Base-by-base conservation (phyloP, 2,113 vertebrate species). In the Marmota flaviventris region DNA sequence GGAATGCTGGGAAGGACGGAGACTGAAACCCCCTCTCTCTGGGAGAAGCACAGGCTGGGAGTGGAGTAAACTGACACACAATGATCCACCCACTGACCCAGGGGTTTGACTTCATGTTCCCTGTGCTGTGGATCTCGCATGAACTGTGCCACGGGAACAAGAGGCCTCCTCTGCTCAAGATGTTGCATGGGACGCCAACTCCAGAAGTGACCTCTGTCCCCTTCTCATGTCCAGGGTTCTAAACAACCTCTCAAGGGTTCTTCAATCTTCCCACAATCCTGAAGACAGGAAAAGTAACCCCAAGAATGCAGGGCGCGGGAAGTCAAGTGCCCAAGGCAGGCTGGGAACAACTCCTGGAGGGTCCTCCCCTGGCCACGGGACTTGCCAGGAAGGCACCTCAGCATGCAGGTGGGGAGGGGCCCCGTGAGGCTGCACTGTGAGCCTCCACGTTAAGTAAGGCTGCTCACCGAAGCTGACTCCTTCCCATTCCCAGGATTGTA, bases 171-270 rank as follows among this genome's bases (percentile, higher is more conserved):
- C 32, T 16, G 56, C n/a, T 56, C 48, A 0, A 63, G 70, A 77
- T 39, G 67, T 85, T 82, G 87, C 67, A 42, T 16, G 29, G n/a
- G 91, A 88, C 73, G 14, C 24, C 13, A 32, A 45, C 84, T 53
- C 84, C 42, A 53, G 6, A 1, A 16, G 34, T 67, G 82, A 85
- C 94, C 91, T 81, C 93, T 34, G 34, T 53, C 73, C 89, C 61
- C 72, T 77, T 89, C 65, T 79, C 51, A 83, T 17, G 70, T 85
- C n/a, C 58, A 29, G 56, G 37, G 37, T 76, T 81, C 92, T 84
- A 67, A 37, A 48, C 81, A 95, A 61, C 91, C 48, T 76, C 65
- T 93, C 77, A 76, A 88, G 77, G 65, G 75, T 76, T 90, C 95
- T 78, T 72, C 63, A 92, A 78, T 90, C 88, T 83, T 90, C 89